Evolutionary conservation across 1,140 invertebrate species (phyloP).

Genomic region (Drosophila takahashii): DNA sequence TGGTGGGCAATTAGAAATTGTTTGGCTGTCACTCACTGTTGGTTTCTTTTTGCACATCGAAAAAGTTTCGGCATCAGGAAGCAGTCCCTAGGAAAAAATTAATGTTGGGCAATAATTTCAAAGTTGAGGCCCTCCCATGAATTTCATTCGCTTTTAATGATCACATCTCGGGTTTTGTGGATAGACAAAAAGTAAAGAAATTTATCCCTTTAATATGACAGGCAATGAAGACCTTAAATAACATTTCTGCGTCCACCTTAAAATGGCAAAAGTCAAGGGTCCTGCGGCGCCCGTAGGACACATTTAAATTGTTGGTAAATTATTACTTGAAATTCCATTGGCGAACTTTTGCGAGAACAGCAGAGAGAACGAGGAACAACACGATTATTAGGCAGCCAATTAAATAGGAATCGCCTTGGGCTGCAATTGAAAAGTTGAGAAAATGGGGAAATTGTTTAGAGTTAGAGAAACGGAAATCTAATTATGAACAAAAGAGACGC

Average conservation of each 20-base stretch:
- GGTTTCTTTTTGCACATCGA: not conserved
- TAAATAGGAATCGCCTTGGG: conserved; percentile 61
- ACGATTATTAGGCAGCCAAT: conserved; percentile 64
- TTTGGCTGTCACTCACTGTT: conserved; percentile 25
- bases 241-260: not conserved
- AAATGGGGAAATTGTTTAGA: conserved; percentile 24
- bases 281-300: conserved; percentile 6
- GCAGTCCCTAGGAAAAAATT: conserved; percentile 44
- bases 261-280: conserved; percentile 34
- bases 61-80: conserved; percentile 33
- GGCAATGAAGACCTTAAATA: not conserved
- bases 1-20: conserved; percentile 68
- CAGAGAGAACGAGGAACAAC: conserved; percentile 22
- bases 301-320: conserved; percentile 53
- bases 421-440: conserved; percentile 17
- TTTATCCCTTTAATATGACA: conserved; percentile 12
- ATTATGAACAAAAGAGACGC: conserved; percentile 57
- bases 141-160: conserved; percentile 63
- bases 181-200: conserved; percentile 2
- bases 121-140: conserved; percentile 47
- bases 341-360: conserved; percentile 33
- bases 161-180: conserved; percentile 22
- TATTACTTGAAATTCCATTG: conserved; percentile 40
- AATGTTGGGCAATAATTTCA: conserved; percentile 65
- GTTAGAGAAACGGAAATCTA: conserved; percentile 59